These are phyloP conservation scores for Caretta caretta DNA, from an alignment of 2,113 vertebrate genomes.

Conservation along the genomic window DNA sequence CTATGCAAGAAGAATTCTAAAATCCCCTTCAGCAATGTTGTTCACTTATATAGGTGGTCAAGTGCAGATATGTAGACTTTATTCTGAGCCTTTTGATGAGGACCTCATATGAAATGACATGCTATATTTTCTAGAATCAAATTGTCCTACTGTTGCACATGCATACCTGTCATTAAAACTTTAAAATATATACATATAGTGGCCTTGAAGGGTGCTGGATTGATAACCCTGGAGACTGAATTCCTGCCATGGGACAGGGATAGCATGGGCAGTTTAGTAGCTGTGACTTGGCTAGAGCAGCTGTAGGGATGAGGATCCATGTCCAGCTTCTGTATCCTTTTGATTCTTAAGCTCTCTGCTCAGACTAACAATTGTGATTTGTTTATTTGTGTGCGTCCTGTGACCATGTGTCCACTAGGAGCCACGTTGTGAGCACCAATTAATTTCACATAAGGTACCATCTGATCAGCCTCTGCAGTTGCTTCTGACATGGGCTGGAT, in stretches of 20 bases:
- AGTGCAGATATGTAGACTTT: background rate
- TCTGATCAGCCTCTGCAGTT: background rate
- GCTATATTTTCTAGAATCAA: background rate
- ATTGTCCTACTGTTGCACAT: background rate
- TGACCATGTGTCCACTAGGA: conserved; percentile 24
- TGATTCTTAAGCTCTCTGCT: background rate
- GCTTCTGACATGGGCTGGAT: background rate
- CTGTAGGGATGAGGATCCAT: background rate
- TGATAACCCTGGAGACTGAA: background rate
- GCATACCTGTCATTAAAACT: background rate
- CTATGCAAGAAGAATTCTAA: background rate
- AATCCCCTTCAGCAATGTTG: background rate
- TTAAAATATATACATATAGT: background rate
- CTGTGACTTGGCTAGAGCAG: background rate
- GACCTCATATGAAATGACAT: background rate
- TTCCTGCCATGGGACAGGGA: background rate
- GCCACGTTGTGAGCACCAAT: conserved; percentile 38
- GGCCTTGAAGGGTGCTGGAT: background rate
- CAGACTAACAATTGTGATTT: background rate
- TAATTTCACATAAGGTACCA: background rate
- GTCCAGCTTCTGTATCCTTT: fast-evolving
- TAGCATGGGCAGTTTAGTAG: background rate
- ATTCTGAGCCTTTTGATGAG: background rate
- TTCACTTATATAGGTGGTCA: background rate
- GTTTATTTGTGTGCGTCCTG: background rate